Conservation (phyloP, 2,113 vertebrate species). For the Phylloscopus trochilus region DNA sequence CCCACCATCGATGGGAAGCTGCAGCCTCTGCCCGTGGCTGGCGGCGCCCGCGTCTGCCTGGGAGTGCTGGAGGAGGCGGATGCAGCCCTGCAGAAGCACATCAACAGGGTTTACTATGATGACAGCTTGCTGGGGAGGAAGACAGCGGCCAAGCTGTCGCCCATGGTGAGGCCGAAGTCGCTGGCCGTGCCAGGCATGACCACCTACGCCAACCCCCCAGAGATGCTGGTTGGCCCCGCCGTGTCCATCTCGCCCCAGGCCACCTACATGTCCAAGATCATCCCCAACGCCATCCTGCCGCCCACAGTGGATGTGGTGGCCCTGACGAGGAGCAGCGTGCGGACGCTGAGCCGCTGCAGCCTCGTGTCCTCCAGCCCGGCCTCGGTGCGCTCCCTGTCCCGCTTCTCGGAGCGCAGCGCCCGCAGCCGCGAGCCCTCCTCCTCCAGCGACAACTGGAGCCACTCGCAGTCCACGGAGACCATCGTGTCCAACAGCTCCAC, state of each 20-base stretch:
- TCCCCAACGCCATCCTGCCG: conserved; percentile 91
- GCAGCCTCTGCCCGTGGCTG: not conserved
- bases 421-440: conserved; percentile 71
- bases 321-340: conserved; percentile 78
- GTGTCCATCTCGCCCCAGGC: conserved; percentile 96
- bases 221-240: conserved; percentile 82
- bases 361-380: conserved; percentile 84
- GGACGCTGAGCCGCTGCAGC: conserved; percentile 87
- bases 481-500: conserved; percentile 87
- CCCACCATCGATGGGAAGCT: conserved; percentile 84
- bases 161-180: conserved; percentile 84
- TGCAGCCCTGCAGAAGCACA: conserved; percentile 75
- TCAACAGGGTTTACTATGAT: conserved; percentile 78
- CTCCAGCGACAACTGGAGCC: conserved; percentile 85
- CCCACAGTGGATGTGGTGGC: conserved; percentile 91
- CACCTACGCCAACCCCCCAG: conserved; percentile 76
- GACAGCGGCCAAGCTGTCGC: conserved; percentile 64
- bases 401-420: conserved; percentile 61
- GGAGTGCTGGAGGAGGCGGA: conserved; percentile 64
- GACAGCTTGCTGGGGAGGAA: conserved; percentile 77
- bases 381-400: conserved; percentile 76
- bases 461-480: conserved; percentile 89
- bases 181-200: conserved; percentile 87
- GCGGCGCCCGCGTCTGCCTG: conserved; percentile 80
- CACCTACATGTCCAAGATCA: conserved; percentile 94